A percentile compares a stretch with the other conserved stretches of the same genome.
Evolutionary conservation across 2,888 invertebrate species (phyloP).

Genomic region (Troides oblongomaculatus): DNA sequence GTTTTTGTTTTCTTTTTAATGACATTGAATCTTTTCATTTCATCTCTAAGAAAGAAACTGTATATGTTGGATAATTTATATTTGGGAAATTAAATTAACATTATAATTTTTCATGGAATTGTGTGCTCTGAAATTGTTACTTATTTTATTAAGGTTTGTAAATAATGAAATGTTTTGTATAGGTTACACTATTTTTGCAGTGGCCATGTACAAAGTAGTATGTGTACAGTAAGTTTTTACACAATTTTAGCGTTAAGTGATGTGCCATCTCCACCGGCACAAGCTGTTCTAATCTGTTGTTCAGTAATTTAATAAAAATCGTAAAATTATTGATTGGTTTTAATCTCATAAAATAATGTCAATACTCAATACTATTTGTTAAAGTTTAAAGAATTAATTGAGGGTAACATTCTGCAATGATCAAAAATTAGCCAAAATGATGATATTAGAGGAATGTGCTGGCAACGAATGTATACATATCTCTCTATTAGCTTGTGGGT

Average conservation of each 20-base stretch:
- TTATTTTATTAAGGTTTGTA: conserved; percentile 48
- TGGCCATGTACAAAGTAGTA: conserved; percentile 57
- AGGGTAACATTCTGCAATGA: too few relatives aligned
- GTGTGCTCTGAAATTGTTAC: conserved; percentile 41
- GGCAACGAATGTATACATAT: too few relatives aligned
- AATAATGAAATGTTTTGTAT: conserved; percentile 40
- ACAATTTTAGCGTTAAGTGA: conserved; percentile 53
- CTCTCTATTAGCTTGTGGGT: too few relatives aligned
- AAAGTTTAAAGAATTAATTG: too few relatives aligned
- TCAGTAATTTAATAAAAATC: conserved; percentile 61
- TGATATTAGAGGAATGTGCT: too few relatives aligned
- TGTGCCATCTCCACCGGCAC: conserved; percentile 67
- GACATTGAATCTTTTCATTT: background rate
- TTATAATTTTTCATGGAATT: conserved; percentile 18
- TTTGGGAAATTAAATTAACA: conserved; percentile 3
- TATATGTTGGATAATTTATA: background rate
- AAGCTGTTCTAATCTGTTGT: conserved; percentile 64
- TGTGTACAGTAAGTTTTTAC: conserved; percentile 64
- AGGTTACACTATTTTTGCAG: conserved; percentile 49
- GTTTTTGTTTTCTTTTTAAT: conserved; percentile 2
- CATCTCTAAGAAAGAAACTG: background rate
- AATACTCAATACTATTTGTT: too few relatives aligned
- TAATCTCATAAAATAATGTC: conserved; percentile 7
- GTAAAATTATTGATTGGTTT: conserved; percentile 35
- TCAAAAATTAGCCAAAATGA: too few relatives aligned